phyloP scores from a whole-genome alignment of 92 coral and sea anemone species.

The Actinostola sp. region DNA sequence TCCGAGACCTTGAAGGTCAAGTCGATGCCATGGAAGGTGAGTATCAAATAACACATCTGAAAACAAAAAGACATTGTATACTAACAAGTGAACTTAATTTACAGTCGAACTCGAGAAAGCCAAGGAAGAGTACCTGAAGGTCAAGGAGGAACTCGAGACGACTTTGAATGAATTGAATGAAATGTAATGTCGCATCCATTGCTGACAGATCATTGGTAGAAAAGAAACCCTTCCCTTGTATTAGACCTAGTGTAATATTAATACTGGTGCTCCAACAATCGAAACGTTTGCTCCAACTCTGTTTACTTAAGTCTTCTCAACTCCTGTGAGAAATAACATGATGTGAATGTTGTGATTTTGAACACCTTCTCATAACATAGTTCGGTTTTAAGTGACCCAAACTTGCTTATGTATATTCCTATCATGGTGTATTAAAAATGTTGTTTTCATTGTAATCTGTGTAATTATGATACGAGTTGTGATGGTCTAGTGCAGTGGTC shows the following conservation, averaged over 20 bases:
- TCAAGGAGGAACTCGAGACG: slow-evolving; percentile 81
- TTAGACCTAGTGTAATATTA: not conserved
- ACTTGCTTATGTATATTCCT: no score
- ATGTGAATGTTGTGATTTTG: no score
- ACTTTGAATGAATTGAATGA: slow-evolving; percentile 91
- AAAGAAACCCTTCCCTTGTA: not conserved
- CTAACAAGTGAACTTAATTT: no score
- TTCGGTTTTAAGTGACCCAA: no score
- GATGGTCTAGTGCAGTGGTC: no score
- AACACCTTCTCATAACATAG: no score
- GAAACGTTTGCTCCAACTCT: slow-evolving; percentile 1
- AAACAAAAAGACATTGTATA: no score
- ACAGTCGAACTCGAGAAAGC: slow-evolving; percentile 82
- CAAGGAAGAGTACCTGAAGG: slow-evolving; percentile 79
- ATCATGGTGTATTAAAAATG: no score
- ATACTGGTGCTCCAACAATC: not conserved
- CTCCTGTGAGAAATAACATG: not conserved
- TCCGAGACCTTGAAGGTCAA: slow-evolving; percentile 76
- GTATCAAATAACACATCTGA: not conserved
- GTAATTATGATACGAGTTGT: no score
- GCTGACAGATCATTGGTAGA: not conserved
- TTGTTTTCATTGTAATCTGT: no score
- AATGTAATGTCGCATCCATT: slow-evolving; percentile 54
- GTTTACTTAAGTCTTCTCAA: slow-evolving; percentile 4
- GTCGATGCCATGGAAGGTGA: slow-evolving; percentile 89